A percentile compares a stretch with the other conserved stretches of the same genome.
Conservation (phyloP, 2,888 invertebrate species). For the Acanthopleura granulata region DNA sequence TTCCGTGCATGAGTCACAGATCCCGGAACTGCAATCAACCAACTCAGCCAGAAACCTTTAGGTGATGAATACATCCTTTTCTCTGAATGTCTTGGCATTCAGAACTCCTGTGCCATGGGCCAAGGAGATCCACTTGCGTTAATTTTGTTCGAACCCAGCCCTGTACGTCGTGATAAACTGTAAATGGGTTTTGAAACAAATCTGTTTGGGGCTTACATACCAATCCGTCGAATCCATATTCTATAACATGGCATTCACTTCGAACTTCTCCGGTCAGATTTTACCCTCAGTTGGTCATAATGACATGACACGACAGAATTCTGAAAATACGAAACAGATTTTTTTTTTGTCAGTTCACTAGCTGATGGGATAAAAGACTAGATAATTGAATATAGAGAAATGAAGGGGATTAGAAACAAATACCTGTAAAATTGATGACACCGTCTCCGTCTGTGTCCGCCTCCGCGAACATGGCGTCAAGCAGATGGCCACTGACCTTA, state of each 20-base stretch:
- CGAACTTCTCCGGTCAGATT: neutral
- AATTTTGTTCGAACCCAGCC: neutral
- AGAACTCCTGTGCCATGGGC: too few relatives aligned
- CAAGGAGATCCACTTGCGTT: too few relatives aligned
- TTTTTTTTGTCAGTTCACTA: too few relatives aligned
- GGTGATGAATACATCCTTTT: neutral
- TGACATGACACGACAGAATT: neutral
- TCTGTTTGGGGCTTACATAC: too few relatives aligned
- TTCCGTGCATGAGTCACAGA: too few relatives aligned
- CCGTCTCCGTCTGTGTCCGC: slow-evolving; percentile 6
- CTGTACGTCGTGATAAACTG: neutral
- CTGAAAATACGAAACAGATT: neutral
- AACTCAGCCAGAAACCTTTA: too few relatives aligned
- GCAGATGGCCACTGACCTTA: neutral
- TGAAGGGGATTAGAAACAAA: neutral
- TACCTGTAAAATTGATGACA: neutral
- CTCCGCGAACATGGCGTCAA: slow-evolving; percentile 12
- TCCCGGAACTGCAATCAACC: too few relatives aligned
- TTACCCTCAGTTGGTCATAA: neutral
- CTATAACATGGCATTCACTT: too few relatives aligned
- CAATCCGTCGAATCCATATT: too few relatives aligned
- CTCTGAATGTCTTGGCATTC: neutral
- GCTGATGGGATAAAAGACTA: too few relatives aligned
- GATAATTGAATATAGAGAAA: too few relatives aligned
- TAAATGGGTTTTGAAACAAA: too few relatives aligned